These are phyloP conservation scores for Blastomussa wellsi DNA, from an alignment of 92 coral and sea anemone species.

Conservation along the genomic window DNA sequence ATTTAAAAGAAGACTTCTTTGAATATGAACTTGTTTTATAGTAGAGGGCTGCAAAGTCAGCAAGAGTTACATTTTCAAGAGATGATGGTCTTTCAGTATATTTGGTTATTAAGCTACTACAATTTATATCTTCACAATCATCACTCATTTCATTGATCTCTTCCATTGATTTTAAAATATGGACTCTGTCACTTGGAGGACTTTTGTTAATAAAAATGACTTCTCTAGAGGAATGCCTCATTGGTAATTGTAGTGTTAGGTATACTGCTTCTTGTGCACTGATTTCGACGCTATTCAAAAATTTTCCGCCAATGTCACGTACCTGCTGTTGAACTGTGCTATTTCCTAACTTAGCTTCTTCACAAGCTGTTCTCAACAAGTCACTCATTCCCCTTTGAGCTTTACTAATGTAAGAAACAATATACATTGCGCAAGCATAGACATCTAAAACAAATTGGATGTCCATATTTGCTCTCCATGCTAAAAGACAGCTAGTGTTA, in stretches of 20 bases:
- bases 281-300: slow-evolving; percentile 50
- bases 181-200: slow-evolving; percentile 47
- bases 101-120: slow-evolving; percentile 47
- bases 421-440: no score
- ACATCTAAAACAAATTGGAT: no score
- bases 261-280: slow-evolving; percentile 65
- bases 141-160: slow-evolving; percentile 48
- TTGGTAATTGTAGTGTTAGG: slow-evolving; percentile 50
- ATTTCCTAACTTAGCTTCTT: no score
- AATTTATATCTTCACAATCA: slow-evolving; percentile 50
- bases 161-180: slow-evolving; percentile 46
- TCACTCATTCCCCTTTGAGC: no score
- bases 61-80: slow-evolving; percentile 40
- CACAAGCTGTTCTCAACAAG: no score
- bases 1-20: neutral
- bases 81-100: slow-evolving; percentile 31
- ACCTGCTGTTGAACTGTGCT: slow-evolving; percentile 41
- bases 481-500: slow-evolving; percentile 20
- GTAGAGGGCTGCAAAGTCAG: slow-evolving; percentile 50
- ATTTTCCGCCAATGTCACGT: slow-evolving; percentile 53
- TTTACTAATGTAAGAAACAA: no score
- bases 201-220: slow-evolving; percentile 49
- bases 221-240: slow-evolving; percentile 48
- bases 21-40: slow-evolving; percentile 15
- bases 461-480: no score